These are phyloP conservation scores for Grammomys dolichurus DNA, from an alignment of 2,113 vertebrate species.

Conservation along the genomic window DNA sequence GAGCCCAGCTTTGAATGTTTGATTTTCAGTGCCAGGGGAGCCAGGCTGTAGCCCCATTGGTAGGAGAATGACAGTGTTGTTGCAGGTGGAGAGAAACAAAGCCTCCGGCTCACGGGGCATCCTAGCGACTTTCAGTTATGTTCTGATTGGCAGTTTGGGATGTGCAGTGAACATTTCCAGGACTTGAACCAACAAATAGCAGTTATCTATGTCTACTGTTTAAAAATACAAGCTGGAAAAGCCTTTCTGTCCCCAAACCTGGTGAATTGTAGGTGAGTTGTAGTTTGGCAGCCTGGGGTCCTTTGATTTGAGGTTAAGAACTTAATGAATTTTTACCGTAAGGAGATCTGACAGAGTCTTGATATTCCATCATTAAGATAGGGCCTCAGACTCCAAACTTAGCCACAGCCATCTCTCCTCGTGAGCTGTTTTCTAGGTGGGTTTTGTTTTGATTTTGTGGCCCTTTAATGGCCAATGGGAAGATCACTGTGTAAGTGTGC, in stretches of 20 bases:
- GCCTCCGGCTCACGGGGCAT: background rate
- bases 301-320: conserved; percentile 41
- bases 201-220: background rate
- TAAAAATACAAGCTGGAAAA: conserved; percentile 38
- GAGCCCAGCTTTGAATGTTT: background rate
- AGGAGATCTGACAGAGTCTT: conserved; percentile 33
- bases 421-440: background rate
- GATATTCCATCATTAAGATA: conserved; percentile 14
- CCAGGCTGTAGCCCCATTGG: background rate
- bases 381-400: background rate
- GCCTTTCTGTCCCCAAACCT: conserved; percentile 44
- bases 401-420: background rate
- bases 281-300: conserved; percentile 10
- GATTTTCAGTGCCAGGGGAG: background rate
- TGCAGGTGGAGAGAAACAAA: background rate
- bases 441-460: background rate
- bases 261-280: conserved; percentile 17
- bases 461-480: background rate
- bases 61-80: background rate
- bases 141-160: background rate
- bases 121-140: background rate
- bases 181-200: background rate
- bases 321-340: conserved; percentile 35
- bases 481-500: background rate
- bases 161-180: background rate